phyloP scores from a whole-genome alignment of 2,113 vertebrate genomes.

The Pachyramphus minor region DNA sequence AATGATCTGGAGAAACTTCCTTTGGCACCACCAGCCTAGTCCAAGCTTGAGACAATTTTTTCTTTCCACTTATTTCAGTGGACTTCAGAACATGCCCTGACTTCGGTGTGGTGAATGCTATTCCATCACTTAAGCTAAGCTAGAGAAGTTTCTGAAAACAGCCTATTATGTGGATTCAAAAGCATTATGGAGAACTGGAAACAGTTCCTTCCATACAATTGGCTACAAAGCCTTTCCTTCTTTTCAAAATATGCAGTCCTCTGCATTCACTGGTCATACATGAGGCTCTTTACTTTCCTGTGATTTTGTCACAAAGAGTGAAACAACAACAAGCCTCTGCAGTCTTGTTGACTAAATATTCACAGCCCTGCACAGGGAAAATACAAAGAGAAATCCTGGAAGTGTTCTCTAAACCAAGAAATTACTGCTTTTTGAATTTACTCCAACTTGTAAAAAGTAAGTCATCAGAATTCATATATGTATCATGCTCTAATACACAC shows the following conservation, averaged over 20 bases:
- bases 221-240: neutral
- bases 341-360: neutral
- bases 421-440: neutral
- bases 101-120: neutral
- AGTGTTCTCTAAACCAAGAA: neutral
- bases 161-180: neutral
- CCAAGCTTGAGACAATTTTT: neutral
- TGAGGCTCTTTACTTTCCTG: neutral
- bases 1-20: conserved; percentile 1
- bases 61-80: neutral
- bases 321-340: neutral
- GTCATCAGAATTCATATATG: neutral
- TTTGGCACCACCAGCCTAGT: neutral
- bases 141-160: neutral
- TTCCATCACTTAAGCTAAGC: neutral
- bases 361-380: neutral
- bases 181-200: neutral
- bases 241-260: neutral
- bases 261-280: neutral
- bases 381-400: neutral
- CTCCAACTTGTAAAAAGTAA: neutral
- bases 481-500: neutral
- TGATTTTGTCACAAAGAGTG: neutral
- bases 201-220: neutral
- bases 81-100: neutral